Evolutionary conservation across 2,888 invertebrate species (phyloP).

Genomic region (Carcina quercana): DNA sequence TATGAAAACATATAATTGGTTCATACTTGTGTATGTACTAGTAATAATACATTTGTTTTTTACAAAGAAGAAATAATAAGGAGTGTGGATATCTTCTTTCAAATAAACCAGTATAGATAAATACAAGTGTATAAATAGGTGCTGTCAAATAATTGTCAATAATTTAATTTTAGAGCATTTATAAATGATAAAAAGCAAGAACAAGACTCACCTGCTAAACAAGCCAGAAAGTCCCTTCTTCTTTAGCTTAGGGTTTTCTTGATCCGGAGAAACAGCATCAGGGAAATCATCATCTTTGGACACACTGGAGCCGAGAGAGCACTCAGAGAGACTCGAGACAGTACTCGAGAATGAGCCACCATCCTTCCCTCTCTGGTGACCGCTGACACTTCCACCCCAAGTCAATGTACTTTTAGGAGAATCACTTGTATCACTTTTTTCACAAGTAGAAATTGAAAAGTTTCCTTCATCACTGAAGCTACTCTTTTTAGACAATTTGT

Average conservation of each 20-base stretch:
- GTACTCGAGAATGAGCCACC: slow-evolving; percentile 80
- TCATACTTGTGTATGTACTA: too few relatives aligned
- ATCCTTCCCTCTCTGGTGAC: slow-evolving; percentile 72
- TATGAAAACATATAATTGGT: too few relatives aligned
- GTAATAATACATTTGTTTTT: too few relatives aligned
- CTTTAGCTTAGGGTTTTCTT: slow-evolving; percentile 64
- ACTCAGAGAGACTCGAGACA: slow-evolving; percentile 81
- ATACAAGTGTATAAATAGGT: too few relatives aligned
- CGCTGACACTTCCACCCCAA: slow-evolving; percentile 62
- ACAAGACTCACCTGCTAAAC: slow-evolving; percentile 73
- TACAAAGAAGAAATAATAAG: too few relatives aligned
- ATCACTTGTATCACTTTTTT: slow-evolving; percentile 69
- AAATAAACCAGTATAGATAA: too few relatives aligned
- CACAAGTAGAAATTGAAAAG: slow-evolving; percentile 65
- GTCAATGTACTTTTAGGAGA: slow-evolving; percentile 67
- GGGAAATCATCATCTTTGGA: slow-evolving; percentile 67
- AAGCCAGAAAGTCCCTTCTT: slow-evolving; percentile 77
- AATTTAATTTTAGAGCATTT: too few relatives aligned
- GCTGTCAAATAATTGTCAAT: too few relatives aligned
- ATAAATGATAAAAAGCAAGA: too few relatives aligned
- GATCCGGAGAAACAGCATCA: slow-evolving; percentile 28
- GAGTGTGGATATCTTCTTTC: too few relatives aligned
- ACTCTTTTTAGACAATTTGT: slow-evolving; percentile 65
- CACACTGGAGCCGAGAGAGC: slow-evolving; percentile 76
- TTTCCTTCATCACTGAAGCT: slow-evolving; percentile 71